These are phyloP conservation scores for Neria commutata DNA, from an alignment of 2,888 invertebrate genomes.

Conservation along the genomic window DNA sequence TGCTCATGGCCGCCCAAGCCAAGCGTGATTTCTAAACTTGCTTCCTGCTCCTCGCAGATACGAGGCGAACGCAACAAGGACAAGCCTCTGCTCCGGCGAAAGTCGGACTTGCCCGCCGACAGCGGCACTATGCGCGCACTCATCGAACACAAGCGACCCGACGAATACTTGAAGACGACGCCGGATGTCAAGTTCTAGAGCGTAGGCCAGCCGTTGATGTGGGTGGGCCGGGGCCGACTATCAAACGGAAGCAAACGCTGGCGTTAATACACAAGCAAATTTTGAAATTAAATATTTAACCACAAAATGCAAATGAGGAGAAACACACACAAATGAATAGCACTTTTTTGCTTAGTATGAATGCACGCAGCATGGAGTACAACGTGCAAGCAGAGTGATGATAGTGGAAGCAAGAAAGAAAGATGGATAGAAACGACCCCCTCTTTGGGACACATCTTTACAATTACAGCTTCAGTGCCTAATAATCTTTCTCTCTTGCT, in stretches of 20 bases:
- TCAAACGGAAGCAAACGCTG: conserved; percentile 22
- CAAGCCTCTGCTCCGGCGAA: conserved; percentile 89
- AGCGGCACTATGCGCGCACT: conserved; percentile 88
- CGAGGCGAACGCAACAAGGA: conserved; percentile 71
- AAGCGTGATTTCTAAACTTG: too few relatives aligned
- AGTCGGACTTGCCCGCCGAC: conserved; percentile 95
- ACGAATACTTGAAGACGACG: conserved; percentile 85
- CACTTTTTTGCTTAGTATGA: background rate
- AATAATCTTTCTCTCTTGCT: too few relatives aligned
- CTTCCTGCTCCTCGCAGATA: conserved; percentile 50
- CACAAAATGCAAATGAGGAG: too few relatives aligned
- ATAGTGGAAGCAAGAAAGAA: too few relatives aligned
- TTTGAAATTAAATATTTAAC: background rate
- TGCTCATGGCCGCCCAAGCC: too few relatives aligned
- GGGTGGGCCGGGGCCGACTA: background rate
- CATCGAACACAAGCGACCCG: conserved; percentile 90
- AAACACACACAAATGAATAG: background rate
- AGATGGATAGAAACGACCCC: too few relatives aligned
- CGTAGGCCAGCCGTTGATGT: background rate
- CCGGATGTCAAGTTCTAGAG: conserved; percentile 85
- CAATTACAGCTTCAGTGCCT: too few relatives aligned
- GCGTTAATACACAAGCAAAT: conserved; percentile 25
- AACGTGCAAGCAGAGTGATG: too few relatives aligned
- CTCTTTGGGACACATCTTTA: too few relatives aligned
- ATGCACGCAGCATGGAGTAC: background rate